Conservation (phyloP, 2,888 invertebrate species). For the Temnothorax rugatulus region DNA sequence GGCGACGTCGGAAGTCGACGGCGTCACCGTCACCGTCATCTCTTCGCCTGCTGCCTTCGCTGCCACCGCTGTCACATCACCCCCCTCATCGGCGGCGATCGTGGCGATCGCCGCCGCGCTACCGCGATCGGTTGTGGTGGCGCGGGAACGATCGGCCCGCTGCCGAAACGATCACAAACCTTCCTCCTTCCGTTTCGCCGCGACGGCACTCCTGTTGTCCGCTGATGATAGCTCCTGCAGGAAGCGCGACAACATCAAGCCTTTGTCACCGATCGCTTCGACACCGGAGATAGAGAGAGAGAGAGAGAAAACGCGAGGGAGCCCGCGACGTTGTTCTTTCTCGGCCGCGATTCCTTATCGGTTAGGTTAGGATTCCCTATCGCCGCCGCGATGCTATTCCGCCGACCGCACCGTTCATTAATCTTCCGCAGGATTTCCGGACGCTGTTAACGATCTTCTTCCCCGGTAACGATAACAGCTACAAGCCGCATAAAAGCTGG, state of each 20-base stretch:
- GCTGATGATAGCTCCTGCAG: slow-evolving; percentile 64
- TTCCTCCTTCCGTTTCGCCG: slow-evolving; percentile 39
- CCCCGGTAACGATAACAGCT: slow-evolving; percentile 18
- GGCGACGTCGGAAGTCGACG: slow-evolving; percentile 87
- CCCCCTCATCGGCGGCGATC: slow-evolving; percentile 59
- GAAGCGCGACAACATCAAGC: slow-evolving; percentile 72
- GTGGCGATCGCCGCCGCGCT: slow-evolving; percentile 38
- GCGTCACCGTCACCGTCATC: slow-evolving; percentile 83
- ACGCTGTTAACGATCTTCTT: slow-evolving; percentile 46
- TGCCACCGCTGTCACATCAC: slow-evolving; percentile 63
- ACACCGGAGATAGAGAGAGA: background rate
- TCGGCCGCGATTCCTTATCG: slow-evolving; percentile 11
- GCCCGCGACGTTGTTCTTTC: background rate
- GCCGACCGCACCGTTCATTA: slow-evolving; percentile 35
- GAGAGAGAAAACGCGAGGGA: background rate
- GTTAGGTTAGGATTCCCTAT: background rate
- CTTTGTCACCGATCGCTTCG: slow-evolving; percentile 6
- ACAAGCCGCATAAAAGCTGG: slow-evolving; percentile 35
- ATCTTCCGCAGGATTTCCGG: slow-evolving; percentile 43
- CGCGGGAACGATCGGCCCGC: slow-evolving; percentile 69
- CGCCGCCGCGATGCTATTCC: background rate
- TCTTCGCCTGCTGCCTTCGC: slow-evolving; percentile 57
- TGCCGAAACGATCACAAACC: slow-evolving; percentile 66
- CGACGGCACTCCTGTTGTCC: slow-evolving; percentile 52
- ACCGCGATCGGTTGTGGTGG: slow-evolving; percentile 23